Base-by-base conservation (phyloP, 2,113 vertebrate species). In the Lates calcarifer region DNA sequence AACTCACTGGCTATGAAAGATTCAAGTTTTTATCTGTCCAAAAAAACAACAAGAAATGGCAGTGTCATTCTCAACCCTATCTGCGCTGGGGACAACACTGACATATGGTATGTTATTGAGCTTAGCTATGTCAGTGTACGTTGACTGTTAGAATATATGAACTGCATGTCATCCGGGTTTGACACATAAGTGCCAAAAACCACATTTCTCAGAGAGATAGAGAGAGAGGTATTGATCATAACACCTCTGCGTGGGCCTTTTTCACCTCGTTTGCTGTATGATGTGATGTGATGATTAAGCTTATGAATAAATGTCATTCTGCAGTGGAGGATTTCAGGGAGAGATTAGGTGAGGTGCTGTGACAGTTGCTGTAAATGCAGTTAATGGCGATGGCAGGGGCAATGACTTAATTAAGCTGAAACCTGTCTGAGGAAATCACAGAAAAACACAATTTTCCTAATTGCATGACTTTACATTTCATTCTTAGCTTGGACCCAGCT, bases 11-110 rank as follows among this genome's bases (percentile, higher is more conserved):
- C 67, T 66, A 41, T 35, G 47, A 63, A 39, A 18, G 22, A 64
- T 77, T 74, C 47, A 63, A 70, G 56, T 77, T 74, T 81, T 55
- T 45, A 67, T 79, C 53, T 2, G 37, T 70, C 47, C 56, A 47
- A 68, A 65, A 78, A 33, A 43, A 61, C 1, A 20, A 33, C 17
- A 64, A 62, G n/a, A 66, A 81, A 76, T 29, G 58, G 55, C 73
- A 22, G 31, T 55, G 72, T 80, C 63, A 67, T 82, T 87, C 77
- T 43, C 74, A 65, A 14, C 47, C 82, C 69, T n/a, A 78, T 86
- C 56, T 83, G 75, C 33, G 28, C 58, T 5, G 57, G 43, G 60
- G 45, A 74, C 53, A 31, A 14, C 72, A 61, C n/a, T 39, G 22
- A 57, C 22, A 22, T n/a, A 11, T 15, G 41, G 7, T 75, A 78